These are phyloP conservation scores for Sesamia inferens DNA, from an alignment of 2,888 invertebrate genomes.

Conservation along the genomic window DNA sequence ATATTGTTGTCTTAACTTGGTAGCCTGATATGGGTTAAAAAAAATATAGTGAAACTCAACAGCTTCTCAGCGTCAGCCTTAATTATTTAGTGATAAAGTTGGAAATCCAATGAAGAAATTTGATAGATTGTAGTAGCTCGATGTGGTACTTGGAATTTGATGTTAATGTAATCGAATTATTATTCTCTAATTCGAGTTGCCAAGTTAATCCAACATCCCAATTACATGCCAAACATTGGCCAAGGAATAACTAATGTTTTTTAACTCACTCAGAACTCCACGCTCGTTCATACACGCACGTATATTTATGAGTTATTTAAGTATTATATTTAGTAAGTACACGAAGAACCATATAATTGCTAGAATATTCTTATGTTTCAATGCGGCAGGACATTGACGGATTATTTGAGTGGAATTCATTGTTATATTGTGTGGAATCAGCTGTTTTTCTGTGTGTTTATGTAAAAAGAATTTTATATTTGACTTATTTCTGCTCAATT, in stretches of 20 bases:
- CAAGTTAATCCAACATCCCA: constrained; percentile 31
- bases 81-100: too few relatives aligned
- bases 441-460: constrained; percentile 47
- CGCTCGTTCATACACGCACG: constrained; percentile 78
- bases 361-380: constrained; percentile 63
- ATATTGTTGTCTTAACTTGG: constrained; percentile 31
- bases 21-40: constrained; percentile 3
- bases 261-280: constrained; percentile 61
- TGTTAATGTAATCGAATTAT: not conserved
- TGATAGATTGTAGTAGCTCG: too few relatives aligned
- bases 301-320: constrained; percentile 61
- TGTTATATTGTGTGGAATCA: constrained; percentile 69
- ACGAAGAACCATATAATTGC: constrained; percentile 59
- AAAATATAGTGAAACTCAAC: not conserved
- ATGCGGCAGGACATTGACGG: constrained; percentile 61
- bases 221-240: constrained; percentile 23
- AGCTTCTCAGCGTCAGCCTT: not conserved
- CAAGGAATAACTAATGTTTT: constrained; percentile 53
- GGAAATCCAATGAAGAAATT: too few relatives aligned
- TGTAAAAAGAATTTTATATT: not conserved
- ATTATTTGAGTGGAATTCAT: constrained; percentile 51
- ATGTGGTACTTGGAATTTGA: not conserved
- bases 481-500: not conserved
- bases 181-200: constrained; percentile 17
- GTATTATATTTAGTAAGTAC: constrained; percentile 68